Percentiles rank a stretch among this genome's conserved stretches.
Evolutionary conservation across 2,113 vertebrate species (phyloP).

Genomic region (Cynocephalus volans): DNA sequence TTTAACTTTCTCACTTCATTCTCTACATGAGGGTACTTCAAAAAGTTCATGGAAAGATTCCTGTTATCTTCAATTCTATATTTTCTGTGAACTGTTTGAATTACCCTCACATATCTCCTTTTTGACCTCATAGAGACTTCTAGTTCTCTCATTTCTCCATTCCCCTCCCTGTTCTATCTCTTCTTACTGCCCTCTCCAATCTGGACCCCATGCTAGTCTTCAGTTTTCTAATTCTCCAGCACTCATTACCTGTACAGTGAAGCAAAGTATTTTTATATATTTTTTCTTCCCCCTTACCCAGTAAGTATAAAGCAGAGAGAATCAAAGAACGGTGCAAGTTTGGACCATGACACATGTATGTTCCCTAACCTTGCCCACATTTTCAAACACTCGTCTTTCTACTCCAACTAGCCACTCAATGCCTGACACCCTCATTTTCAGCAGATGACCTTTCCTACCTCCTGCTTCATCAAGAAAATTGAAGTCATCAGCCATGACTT

Average conservation of each 20-base stretch:
- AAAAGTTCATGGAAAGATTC: no score
- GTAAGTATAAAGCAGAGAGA: not conserved
- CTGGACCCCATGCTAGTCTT: not conserved
- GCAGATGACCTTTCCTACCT: not conserved
- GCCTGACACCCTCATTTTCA: not conserved
- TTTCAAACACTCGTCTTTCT: not conserved
- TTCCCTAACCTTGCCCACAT: not conserved
- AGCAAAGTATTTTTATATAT: not conserved
- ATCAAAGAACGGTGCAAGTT: not conserved
- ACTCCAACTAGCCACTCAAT: not conserved
- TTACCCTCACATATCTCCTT: not conserved
- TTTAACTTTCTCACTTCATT: not conserved
- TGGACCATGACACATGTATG: not conserved
- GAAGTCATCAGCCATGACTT: not conserved
- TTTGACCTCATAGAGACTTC: not conserved
- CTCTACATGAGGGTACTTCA: not conserved
- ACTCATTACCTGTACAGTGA: not conserved
- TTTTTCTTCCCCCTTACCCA: not conserved
- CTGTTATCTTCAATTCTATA: no score
- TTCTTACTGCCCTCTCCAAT: not conserved
- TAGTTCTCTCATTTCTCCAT: not conserved
- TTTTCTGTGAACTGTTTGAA: no score
- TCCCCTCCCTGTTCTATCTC: not conserved
- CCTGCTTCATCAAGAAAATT: not conserved
- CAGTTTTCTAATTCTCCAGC: not conserved